These are phyloP conservation scores for Hippocampus zosterae DNA, from an alignment of 2,113 vertebrate species.

Conservation along the genomic window DNA sequence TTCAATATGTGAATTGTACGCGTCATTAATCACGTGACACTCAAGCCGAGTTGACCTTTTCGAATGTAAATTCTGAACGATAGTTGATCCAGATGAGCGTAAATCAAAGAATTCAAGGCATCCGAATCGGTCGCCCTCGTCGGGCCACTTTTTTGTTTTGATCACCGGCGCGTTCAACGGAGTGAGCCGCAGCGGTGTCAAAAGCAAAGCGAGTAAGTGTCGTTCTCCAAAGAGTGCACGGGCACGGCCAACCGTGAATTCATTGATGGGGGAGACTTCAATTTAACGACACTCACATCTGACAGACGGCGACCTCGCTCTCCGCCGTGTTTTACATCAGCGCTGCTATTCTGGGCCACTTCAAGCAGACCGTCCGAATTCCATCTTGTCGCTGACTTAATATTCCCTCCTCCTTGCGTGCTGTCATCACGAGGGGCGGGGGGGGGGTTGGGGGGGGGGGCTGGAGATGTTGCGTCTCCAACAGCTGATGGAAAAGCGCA, in stretches of 20 bases:
- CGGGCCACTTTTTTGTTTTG: background rate
- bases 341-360: slow-evolving; percentile 31
- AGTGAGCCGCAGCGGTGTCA: background rate
- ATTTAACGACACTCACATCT: slow-evolving; percentile 27
- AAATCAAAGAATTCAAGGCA: no score
- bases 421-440: slow-evolving; percentile 11
- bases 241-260: slow-evolving; percentile 11
- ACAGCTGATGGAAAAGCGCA: slow-evolving; percentile 31
- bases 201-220: background rate
- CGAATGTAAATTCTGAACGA: no score
- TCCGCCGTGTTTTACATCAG: slow-evolving; percentile 17
- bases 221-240: background rate
- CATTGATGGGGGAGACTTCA: slow-evolving; percentile 22
- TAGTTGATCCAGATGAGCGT: no score
- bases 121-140: no score
- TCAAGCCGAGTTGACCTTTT: no score
- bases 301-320: slow-evolving; percentile 19
- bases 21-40: no score
- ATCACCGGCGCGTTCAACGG: background rate
- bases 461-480: background rate
- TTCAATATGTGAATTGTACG: no score
- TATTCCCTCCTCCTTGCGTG: background rate
- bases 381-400: slow-evolving; percentile 16
- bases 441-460: no score
- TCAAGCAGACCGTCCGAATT: slow-evolving; percentile 15